phyloP scores from a whole-genome alignment of 92 coral and sea anemone genomes.

The Diadumene lineata region DNA sequence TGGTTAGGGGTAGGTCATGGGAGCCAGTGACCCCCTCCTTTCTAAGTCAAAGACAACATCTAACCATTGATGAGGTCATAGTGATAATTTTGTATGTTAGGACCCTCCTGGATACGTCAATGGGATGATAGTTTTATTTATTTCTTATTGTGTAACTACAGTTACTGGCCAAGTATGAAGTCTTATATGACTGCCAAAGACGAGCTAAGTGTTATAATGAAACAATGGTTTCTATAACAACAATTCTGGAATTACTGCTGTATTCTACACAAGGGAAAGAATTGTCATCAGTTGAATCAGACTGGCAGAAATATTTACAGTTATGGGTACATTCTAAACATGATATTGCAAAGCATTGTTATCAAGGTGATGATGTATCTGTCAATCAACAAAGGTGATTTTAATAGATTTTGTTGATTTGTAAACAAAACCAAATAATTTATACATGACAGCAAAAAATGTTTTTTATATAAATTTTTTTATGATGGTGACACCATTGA shows the following conservation, averaged over 20 bases:
- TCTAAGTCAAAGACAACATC: too few species aligned
- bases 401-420: not conserved
- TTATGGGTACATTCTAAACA: slow-evolving; percentile 54
- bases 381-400: slow-evolving; percentile 37
- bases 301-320: slow-evolving; percentile 15
- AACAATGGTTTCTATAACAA: slow-evolving; percentile 55
- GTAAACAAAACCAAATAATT: not conserved
- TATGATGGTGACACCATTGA: too few species aligned
- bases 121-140: not conserved
- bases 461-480: not conserved
- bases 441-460: not conserved
- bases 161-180: slow-evolving; percentile 66
- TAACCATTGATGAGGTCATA: too few species aligned
- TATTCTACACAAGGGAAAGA: not conserved
- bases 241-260: slow-evolving; percentile 22
- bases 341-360: slow-evolving; percentile 37
- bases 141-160: not conserved
- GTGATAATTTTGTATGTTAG: too few species aligned
- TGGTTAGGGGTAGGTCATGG: too few species aligned
- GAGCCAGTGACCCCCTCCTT: too few species aligned
- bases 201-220: slow-evolving; percentile 45
- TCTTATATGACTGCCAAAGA: slow-evolving; percentile 80
- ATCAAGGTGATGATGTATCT: slow-evolving; percentile 28
- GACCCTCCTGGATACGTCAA: too few species aligned
- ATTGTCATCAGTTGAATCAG: slow-evolving; percentile 1